A percentile compares a stretch with the other conserved stretches of the same genome.
Conservation (phyloP, 2,797 vertebrate species). For the Sebastes minor region DNA sequence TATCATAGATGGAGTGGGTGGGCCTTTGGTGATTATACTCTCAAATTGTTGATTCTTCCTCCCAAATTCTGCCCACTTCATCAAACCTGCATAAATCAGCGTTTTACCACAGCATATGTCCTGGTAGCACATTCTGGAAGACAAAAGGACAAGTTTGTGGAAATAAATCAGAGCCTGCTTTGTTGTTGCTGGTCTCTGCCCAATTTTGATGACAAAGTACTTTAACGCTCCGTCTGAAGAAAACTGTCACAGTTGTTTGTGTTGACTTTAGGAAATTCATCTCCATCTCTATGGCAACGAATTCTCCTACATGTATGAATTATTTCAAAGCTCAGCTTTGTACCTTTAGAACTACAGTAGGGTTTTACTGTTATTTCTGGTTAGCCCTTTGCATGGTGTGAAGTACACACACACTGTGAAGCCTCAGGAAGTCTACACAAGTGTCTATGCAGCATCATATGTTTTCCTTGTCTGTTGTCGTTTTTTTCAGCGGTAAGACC, state of each 20-base stretch:
- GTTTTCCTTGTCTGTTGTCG: neutral
- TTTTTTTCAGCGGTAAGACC: neutral
- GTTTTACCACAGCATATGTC: neutral
- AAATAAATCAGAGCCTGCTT: neutral
- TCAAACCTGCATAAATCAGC: slow-evolving; percentile 27
- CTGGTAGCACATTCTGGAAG: neutral
- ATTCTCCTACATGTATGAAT: neutral
- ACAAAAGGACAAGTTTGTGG: neutral
- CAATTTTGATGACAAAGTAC: neutral
- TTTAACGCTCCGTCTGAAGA: neutral
- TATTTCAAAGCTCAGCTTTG: neutral
- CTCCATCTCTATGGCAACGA: neutral
- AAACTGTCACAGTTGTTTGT: slow-evolving; percentile 13
- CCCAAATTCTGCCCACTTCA: slow-evolving; percentile 25
- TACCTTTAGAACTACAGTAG: neutral
- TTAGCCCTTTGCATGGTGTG: neutral
- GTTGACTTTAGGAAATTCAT: neutral
- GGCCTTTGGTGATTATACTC: slow-evolving; percentile 13
- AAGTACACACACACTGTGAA: neutral
- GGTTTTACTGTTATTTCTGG: neutral
- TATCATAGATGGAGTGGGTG: neutral
- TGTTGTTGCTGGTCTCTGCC: neutral
- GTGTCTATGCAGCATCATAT: neutral
- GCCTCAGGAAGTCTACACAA: neutral
- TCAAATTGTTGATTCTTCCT: slow-evolving; percentile 22